phyloP scores from a whole-genome alignment of 2,888 invertebrate species.

The Hoplodrina blanda region DNA sequence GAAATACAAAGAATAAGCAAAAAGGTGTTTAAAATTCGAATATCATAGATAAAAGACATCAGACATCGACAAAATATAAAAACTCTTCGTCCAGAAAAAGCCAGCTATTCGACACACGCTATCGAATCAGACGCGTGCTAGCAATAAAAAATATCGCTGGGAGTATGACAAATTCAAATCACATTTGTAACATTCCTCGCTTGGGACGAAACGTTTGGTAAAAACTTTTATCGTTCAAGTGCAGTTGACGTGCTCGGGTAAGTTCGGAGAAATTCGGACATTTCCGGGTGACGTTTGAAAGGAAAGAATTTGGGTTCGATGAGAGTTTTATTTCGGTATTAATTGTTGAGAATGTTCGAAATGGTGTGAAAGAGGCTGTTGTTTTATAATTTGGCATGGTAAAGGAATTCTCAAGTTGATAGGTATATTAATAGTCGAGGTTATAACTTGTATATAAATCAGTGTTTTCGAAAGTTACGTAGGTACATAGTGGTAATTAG shows the following conservation, averaged over 20 bases:
- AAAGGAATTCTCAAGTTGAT: too few species aligned
- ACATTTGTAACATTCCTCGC: constrained; percentile 64
- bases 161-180: constrained; percentile 67
- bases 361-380: constrained; percentile 30
- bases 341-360: constrained; percentile 30
- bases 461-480: too few species aligned
- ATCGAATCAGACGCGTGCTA: constrained; percentile 57
- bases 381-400: not conserved
- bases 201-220: constrained; percentile 35
- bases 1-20: not conserved
- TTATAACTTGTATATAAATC: too few species aligned
- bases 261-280: constrained; percentile 29
- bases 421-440: too few species aligned
- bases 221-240: constrained; percentile 63
- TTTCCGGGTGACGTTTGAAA: constrained; percentile 40
- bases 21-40: not conserved
- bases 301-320: constrained; percentile 47
- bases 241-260: constrained; percentile 53
- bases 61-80: constrained; percentile 35
- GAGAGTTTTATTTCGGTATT: constrained; percentile 30
- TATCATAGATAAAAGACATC: constrained; percentile 11
- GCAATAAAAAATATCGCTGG: constrained; percentile 63
- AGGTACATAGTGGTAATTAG: too few species aligned
- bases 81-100: constrained; percentile 40
- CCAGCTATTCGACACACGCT: constrained; percentile 58